phyloP scores from a whole-genome alignment of 2,888 invertebrate species.

The Metallyticus violacea region DNA sequence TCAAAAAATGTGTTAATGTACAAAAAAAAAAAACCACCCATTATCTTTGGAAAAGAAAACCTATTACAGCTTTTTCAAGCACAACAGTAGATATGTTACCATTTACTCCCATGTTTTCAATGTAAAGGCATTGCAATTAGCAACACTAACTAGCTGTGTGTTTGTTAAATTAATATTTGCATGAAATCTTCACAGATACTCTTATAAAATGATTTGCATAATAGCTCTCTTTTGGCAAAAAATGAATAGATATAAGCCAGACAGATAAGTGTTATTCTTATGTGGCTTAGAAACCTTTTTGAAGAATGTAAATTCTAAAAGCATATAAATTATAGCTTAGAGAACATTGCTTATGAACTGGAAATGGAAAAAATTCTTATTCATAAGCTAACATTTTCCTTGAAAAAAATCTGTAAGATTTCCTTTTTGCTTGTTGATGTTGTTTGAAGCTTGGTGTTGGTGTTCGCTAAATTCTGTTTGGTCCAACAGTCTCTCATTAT shows the following conservation, averaged over 20 bases:
- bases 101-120: neutral
- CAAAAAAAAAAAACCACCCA: too few relatives aligned
- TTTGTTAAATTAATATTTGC: neutral
- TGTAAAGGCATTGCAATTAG: neutral
- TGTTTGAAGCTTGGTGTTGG: constrained; percentile 27
- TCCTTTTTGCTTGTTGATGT: constrained; percentile 34
- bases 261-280: too few relatives aligned
- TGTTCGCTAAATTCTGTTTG: constrained; percentile 42
- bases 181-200: neutral
- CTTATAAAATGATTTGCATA: neutral
- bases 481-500: constrained; percentile 63
- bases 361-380: neutral
- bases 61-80: neutral
- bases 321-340: too few relatives aligned
- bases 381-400: neutral
- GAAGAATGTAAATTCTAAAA: too few relatives aligned
- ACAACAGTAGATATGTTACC: neutral
- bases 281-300: too few relatives aligned
- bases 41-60: too few relatives aligned
- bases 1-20: too few relatives aligned
- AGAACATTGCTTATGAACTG: neutral
- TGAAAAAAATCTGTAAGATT: neutral
- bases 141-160: neutral
- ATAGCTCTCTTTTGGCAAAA: too few relatives aligned
- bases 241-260: too few relatives aligned